Percentiles rank a stretch among this genome's conserved stretches.
Conservation (phyloP, 1,140 invertebrate species). For the Hestina assimilis region DNA sequence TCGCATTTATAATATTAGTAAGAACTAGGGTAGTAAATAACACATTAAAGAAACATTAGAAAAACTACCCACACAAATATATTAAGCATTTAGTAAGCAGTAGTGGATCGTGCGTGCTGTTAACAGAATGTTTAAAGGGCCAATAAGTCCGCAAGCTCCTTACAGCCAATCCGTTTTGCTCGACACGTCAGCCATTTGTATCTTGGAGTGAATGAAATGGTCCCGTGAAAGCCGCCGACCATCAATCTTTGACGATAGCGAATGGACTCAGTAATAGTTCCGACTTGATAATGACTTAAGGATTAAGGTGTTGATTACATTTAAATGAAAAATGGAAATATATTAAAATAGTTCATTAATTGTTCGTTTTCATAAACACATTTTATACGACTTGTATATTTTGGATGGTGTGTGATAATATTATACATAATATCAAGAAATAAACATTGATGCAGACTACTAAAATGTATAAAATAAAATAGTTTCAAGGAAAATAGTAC, state of each 20-base stretch:
- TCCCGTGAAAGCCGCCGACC: constrained; percentile 32
- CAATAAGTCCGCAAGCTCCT: constrained; percentile 19
- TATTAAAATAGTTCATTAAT: no score
- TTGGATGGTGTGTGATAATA: no score
- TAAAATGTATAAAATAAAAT: no score
- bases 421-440: no score
- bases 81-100: neutral
- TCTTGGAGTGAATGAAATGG: constrained; percentile 38
- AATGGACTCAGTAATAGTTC: constrained; percentile 31
- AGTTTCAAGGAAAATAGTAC: no score
- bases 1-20: no score
- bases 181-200: constrained; percentile 44
- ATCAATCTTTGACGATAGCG: constrained; percentile 37
- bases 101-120: constrained; percentile 11
- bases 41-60: no score
- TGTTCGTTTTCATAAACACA: no score
- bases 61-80: neutral
- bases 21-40: no score
- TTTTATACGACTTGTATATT: no score
- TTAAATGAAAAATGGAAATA: no score
- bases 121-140: constrained; percentile 22
- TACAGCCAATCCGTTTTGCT: constrained; percentile 33
- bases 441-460: no score
- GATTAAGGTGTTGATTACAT: neutral
- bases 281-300: constrained; percentile 35